These are phyloP conservation scores for Poliocrania exsul DNA, from an alignment of 2,797 vertebrate genomes.

Conservation along the genomic window DNA sequence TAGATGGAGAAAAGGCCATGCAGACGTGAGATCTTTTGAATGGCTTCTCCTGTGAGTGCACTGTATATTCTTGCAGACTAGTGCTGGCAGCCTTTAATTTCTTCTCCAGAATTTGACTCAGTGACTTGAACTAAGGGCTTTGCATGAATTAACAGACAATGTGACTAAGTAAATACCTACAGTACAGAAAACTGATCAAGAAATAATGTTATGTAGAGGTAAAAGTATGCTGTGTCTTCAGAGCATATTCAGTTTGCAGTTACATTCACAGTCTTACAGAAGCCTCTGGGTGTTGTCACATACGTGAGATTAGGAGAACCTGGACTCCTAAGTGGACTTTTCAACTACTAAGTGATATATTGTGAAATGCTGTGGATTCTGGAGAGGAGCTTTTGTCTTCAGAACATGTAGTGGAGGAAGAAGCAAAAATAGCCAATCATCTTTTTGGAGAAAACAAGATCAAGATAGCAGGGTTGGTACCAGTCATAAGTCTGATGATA, in stretches of 20 bases:
- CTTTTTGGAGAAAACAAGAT: not conserved
- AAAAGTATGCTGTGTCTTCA: not conserved
- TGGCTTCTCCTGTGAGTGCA: not conserved
- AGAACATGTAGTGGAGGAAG: not conserved
- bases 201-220: not conserved
- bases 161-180: not conserved
- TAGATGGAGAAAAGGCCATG: not conserved
- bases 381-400: not conserved
- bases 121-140: not conserved
- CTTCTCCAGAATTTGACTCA: not conserved
- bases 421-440: not conserved
- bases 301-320: not conserved
- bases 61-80: not conserved
- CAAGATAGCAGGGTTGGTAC: not conserved
- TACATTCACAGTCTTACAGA: not conserved
- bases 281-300: not conserved
- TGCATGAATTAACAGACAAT: not conserved
- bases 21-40: not conserved
- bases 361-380: not conserved
- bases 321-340: not conserved
- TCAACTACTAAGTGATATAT: not conserved
- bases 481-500: not conserved
- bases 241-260: not conserved
- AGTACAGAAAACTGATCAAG: not conserved
- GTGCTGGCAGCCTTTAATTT: not conserved